A percentile compares a stretch with the other conserved stretches of the same genome.
Conservation (phyloP, 2,797 vertebrate genomes). For the Sebastes baramenuke region DNA sequence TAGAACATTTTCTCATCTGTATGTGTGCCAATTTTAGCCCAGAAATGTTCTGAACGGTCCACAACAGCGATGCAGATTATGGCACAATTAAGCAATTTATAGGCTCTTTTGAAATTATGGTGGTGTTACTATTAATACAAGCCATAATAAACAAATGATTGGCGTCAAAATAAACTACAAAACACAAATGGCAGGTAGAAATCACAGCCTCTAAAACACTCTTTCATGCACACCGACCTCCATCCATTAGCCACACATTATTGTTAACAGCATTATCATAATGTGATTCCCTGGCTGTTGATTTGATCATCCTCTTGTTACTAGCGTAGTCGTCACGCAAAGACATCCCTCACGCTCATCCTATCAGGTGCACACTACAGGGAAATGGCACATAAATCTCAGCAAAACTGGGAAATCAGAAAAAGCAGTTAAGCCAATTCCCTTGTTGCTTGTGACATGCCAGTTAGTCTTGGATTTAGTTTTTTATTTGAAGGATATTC, state of each 20-base stretch:
- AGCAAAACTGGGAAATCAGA: conserved; percentile 65
- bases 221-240: conserved; percentile 71
- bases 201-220: conserved; percentile 59
- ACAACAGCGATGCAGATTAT: neutral
- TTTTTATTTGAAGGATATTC: conserved; percentile 37
- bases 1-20: neutral
- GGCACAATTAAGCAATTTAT: neutral
- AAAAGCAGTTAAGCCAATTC: conserved; percentile 56
- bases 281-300: conserved; percentile 76
- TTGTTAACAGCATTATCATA: conserved; percentile 83
- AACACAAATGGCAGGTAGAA: conserved; percentile 45
- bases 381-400: conserved; percentile 64
- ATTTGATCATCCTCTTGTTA: conserved; percentile 82
- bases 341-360: conserved; percentile 79
- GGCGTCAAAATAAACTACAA: neutral
- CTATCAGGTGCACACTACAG: conserved; percentile 65
- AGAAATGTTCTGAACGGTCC: neutral
- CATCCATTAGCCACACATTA: conserved; percentile 85
- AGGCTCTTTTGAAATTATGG: fast-evolving
- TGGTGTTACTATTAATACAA: neutral
- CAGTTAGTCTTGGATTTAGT: conserved; percentile 19
- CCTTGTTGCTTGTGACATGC: conserved; percentile 44
- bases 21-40: neutral
- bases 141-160: neutral
- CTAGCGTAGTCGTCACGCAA: conserved; percentile 77